A percentile compares a stretch with the other conserved stretches of the same genome.
Evolutionary conservation across 2,888 invertebrate genomes (phyloP).

Genomic region (Phorcus lineatus): DNA sequence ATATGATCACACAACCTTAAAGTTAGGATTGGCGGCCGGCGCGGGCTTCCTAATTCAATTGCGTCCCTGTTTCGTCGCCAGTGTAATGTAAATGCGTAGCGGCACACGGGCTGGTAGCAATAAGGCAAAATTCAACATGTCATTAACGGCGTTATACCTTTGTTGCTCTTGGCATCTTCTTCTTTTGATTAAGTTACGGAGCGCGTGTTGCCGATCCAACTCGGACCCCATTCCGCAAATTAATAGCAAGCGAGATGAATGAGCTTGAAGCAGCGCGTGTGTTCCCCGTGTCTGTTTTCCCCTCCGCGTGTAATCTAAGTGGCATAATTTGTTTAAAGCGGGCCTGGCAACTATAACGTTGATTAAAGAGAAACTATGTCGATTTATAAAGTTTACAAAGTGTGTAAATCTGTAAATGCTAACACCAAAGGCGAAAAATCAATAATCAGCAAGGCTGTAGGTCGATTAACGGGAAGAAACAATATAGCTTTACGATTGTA

Average conservation of each 20-base stretch:
- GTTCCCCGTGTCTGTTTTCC: not conserved
- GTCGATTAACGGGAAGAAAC: conserved; percentile 25
- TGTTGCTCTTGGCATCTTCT: conserved; percentile 8
- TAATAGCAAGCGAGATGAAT: conserved; percentile 26
- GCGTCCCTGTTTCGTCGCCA: conserved; percentile 18
- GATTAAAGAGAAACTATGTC: conserved; percentile 26
- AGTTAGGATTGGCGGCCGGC: conserved; percentile 20
- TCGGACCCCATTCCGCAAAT: conserved; percentile 25
- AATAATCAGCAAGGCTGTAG: not conserved
- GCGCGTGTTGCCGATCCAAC: conserved; percentile 25
- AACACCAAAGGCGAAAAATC: conserved; percentile 17
- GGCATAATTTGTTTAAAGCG: conserved; percentile 22
- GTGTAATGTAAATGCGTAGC: conserved; percentile 5
- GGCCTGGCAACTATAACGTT: conserved; percentile 19
- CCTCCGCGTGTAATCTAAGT: conserved; percentile 17
- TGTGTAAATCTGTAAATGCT: conserved; percentile 24
- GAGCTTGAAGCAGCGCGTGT: conserved; percentile 17
- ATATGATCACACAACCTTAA: conserved; percentile 25
- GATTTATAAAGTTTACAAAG: conserved; percentile 26
- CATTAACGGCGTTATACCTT: conserved; percentile 23
- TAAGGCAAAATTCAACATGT: conserved; percentile 22
- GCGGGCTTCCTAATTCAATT: conserved; percentile 11
- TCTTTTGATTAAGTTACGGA: conserved; percentile 27
- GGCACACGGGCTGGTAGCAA: conserved; percentile 22
- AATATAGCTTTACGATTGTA: conserved; percentile 27